Percentiles rank a stretch among this genome's conserved stretches.
phyloP scores from a whole-genome alignment of 2,113 vertebrate species.

The Eubucco bourcierii region DNA sequence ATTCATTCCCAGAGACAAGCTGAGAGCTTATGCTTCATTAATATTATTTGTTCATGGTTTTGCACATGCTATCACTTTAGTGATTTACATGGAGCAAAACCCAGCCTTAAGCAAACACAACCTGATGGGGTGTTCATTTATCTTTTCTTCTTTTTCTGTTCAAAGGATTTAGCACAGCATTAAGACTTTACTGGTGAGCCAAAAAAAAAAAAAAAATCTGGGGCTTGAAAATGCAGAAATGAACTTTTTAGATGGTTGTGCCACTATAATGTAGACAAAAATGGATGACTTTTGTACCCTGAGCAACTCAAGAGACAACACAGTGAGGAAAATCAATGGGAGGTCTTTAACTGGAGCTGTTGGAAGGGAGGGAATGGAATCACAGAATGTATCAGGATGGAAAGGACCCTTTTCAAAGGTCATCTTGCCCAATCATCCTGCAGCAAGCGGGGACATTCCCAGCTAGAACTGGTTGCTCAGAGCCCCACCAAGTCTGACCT shows the following conservation, averaged over 20 bases:
- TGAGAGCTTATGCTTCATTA: constrained; percentile 74
- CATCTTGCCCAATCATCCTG: no score
- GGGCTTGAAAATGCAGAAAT: background rate
- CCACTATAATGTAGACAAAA: background rate
- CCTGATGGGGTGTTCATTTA: constrained; percentile 56
- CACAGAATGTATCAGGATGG: no score
- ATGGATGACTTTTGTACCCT: background rate
- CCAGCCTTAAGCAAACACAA: constrained; percentile 66
- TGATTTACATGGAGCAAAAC: constrained; percentile 49
- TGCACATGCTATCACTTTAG: constrained; percentile 51
- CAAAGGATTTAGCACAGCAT: background rate
- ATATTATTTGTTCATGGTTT: constrained; percentile 74
- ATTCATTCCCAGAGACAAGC: constrained; percentile 73
- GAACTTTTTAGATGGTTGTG: background rate
- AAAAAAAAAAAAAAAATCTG: background rate
- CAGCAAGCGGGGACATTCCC: no score
- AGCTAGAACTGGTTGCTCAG: no score
- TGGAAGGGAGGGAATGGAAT: background rate
- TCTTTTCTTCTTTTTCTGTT: constrained; percentile 54
- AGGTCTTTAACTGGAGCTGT: background rate
- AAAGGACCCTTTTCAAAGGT: no score
- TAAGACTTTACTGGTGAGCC: background rate
- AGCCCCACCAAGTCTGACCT: no score
- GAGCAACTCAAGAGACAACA: background rate
- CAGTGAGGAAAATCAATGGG: background rate